Base-by-base conservation (phyloP, 2,888 invertebrate genomes). In the Panopea generosa region DNA sequence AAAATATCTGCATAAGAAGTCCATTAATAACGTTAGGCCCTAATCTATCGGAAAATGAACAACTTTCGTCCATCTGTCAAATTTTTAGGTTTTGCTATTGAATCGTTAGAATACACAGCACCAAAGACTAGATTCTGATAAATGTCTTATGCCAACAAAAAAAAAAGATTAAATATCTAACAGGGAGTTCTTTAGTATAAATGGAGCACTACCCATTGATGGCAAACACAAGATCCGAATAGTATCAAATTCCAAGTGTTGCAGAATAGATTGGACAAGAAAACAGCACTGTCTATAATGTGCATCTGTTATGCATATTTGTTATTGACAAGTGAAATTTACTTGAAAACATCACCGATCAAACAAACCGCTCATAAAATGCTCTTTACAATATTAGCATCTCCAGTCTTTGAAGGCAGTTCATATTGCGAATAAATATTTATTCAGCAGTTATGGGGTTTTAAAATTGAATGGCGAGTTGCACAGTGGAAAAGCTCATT, bases 361-460 rank as follows among this genome's bases (percentile, higher is more conserved):
- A 66, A 59, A 67, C 59, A 67, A 38, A 59, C 43, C 59, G 50
- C 40, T 56, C 33, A 56, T n/a, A 66, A 56, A 53, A 27, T 38
- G 45, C 24, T 52, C 22, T 59, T 52, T 11, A 50, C 24, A 50
- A 16, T 50, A 43, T 59, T 57, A 47, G 50, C 59, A 59, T 38
- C 43, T 16, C 22, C 24, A 40, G 49, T 14, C 52, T 67, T 67
- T 59, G 59, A 59, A 50, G 40, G 6, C 2, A 26, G 59, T 29
- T 67, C 59, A 40, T 26, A 57, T 67, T 67, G 49, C 67, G 18
- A 20, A 38, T 38, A 62, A 70, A 62, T 70, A 56, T 70, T 70
- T 70, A 70, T 70, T 70, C 49, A 70, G 40, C 40, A 20, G 56
- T 45, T 56, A 52, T 40, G 50, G 57, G 67, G 59, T 59, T 66